A percentile compares a stretch with the other conserved stretches of the same genome.
Conservation (phyloP, 2,797 vertebrate genomes). For the Lacerta bilineata region DNA sequence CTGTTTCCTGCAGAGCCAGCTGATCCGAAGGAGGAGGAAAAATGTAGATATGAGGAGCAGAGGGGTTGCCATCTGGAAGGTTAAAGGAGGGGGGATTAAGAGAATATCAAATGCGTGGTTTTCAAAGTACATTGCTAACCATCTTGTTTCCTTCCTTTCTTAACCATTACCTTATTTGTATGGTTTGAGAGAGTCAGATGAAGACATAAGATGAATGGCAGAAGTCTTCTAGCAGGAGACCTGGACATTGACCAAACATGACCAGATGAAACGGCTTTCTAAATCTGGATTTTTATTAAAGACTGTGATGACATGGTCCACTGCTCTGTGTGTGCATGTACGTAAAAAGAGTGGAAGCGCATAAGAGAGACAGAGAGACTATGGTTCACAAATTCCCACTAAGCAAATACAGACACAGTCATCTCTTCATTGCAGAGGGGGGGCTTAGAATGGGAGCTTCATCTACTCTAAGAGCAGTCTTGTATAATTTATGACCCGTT, state of each 20-base stretch:
- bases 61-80: background rate
- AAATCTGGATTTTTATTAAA: background rate
- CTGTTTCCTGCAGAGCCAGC: conserved; percentile 37
- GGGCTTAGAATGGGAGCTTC: no score
- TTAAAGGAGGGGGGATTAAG: rapidly evolving
- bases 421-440: background rate
- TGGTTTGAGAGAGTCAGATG: background rate
- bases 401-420: background rate
- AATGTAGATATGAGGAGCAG: conserved; percentile 75
- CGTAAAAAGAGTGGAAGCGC: no score
- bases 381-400: background rate
- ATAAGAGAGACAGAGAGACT: background rate
- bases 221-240: background rate
- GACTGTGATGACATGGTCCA: background rate
- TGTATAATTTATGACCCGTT: background rate
- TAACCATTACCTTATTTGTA: background rate
- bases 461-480: background rate
- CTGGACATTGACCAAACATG: no score
- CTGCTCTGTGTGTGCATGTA: no score
- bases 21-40: conserved; percentile 66
- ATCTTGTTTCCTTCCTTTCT: background rate
- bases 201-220: background rate
- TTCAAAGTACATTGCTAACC: background rate
- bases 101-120: background rate
- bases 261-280: background rate